These are phyloP conservation scores for Telmatherina bonti DNA, from an alignment of 2,797 vertebrate genomes.

Conservation along the genomic window DNA sequence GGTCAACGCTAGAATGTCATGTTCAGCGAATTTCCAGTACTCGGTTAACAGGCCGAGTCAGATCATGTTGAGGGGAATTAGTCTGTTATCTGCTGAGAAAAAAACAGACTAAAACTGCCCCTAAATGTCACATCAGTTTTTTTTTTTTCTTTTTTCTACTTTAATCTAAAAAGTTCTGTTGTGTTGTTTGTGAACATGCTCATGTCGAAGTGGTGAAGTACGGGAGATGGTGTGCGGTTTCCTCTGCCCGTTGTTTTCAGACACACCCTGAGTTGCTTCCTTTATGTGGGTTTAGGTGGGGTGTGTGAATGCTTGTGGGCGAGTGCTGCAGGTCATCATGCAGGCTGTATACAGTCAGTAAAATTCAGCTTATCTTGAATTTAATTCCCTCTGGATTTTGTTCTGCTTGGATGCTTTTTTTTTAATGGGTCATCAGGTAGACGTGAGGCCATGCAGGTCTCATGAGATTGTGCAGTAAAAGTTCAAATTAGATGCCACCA, in stretches of 20 bases:
- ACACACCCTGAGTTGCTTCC: slow-evolving; percentile 72
- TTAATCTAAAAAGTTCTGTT: slow-evolving; percentile 6
- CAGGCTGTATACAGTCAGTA: slow-evolving; percentile 7
- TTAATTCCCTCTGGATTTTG: neutral
- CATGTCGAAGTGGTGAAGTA: slow-evolving; percentile 55
- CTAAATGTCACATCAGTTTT: neutral
- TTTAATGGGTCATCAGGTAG: neutral
- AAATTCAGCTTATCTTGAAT: neutral
- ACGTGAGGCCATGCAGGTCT: neutral
- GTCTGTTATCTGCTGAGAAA: neutral
- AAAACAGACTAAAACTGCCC: neutral
- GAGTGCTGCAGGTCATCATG: slow-evolving; percentile 17
- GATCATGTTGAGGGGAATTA: neutral
- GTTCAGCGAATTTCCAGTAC: neutral
- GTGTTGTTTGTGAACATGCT: slow-evolving; percentile 41
- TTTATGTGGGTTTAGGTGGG: slow-evolving; percentile 37
- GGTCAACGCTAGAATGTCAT: neutral
- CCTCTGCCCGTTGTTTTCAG: slow-evolving; percentile 62
- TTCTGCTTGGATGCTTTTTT: neutral
- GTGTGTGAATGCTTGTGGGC: slow-evolving; percentile 17
- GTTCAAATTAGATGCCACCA: slow-evolving; percentile 23
- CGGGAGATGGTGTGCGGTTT: slow-evolving; percentile 69
- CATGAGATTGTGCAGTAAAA: neutral
- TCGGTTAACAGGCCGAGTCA: neutral
- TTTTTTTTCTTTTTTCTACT: neutral